Conservation (phyloP, 2,888 invertebrate species). For the Erebia palarica region DNA sequence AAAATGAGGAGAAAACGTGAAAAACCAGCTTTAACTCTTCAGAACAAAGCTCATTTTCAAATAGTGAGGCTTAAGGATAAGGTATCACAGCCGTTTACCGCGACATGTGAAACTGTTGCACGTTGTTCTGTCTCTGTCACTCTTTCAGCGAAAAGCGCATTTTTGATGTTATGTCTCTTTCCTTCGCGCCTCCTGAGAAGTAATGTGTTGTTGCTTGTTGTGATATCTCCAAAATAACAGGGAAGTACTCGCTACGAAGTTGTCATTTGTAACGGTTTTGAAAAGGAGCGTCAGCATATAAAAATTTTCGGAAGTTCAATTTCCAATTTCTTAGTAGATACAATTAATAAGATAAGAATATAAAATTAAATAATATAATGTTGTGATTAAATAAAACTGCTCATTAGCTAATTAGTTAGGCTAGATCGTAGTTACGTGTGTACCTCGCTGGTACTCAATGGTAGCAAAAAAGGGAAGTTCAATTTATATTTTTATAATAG, state of each 20-base stretch:
- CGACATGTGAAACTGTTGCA: constrained; percentile 74
- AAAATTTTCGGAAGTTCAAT: constrained; percentile 13
- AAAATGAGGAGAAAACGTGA: constrained; percentile 42
- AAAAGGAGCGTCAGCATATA: constrained; percentile 60
- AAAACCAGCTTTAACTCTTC: constrained; percentile 43
- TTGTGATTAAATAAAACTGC: no score
- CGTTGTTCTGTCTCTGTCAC: constrained; percentile 62
- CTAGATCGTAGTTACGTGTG: no score
- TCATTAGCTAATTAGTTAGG: no score
- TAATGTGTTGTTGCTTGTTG: constrained; percentile 83
- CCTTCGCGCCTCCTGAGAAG: constrained; percentile 72
- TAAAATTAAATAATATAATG: no score
- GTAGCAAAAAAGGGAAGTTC: no score
- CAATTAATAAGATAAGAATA: no score
- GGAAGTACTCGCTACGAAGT: constrained; percentile 82
- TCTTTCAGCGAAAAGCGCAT: constrained; percentile 54
- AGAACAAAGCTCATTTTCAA: constrained; percentile 44
- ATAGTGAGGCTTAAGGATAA: constrained; percentile 34
- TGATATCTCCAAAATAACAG: constrained; percentile 83
- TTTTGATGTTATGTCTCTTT: constrained; percentile 69
- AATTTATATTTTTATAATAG: no score
- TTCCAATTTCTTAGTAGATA: not conserved
- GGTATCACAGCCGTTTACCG: constrained; percentile 49
- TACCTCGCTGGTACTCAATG: no score
- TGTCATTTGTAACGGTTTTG: constrained; percentile 82